Percentiles rank a stretch among this genome's conserved stretches.
These are phyloP conservation scores for Drosophila carrolli DNA, from an alignment of 1,140 invertebrate genomes.

Conservation along the genomic window DNA sequence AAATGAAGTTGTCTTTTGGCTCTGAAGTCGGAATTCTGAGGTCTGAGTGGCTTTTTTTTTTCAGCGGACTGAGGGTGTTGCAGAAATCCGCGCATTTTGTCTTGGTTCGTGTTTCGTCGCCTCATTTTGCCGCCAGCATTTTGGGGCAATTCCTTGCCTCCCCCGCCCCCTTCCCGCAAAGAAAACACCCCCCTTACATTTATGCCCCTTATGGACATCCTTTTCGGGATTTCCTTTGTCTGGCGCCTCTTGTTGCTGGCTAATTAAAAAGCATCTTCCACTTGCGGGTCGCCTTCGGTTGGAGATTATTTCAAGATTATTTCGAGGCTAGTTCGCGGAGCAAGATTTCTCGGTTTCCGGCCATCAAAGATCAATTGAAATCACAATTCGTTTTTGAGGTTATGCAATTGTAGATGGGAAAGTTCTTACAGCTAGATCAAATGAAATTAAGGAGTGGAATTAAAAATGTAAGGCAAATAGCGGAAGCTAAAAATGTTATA, in stretches of 20 bases:
- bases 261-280: slow-evolving; percentile 71
- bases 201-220: slow-evolving; percentile 52
- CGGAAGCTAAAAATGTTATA: no score
- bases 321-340: no score
- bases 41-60: slow-evolving; percentile 9
- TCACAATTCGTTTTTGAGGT: background rate
- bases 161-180: background rate
- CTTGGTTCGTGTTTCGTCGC: slow-evolving; percentile 54
- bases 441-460: no score
- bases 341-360: background rate
- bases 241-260: slow-evolving; percentile 55
- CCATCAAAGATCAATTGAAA: background rate
- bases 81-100: slow-evolving; percentile 41
- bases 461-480: no score
- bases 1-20: slow-evolving; percentile 39
- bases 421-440: no score
- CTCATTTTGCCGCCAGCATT: slow-evolving; percentile 67
- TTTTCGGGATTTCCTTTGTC: slow-evolving; percentile 56
- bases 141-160: slow-evolving; percentile 30
- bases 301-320: background rate
- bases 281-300: slow-evolving; percentile 13
- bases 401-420: no score
- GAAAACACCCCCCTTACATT: slow-evolving; percentile 20
- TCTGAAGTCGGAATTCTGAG: background rate
- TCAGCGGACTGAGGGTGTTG: background rate